phyloP scores from a whole-genome alignment of 1,140 invertebrate genomes.

The Ooceraea biroi region DNA sequence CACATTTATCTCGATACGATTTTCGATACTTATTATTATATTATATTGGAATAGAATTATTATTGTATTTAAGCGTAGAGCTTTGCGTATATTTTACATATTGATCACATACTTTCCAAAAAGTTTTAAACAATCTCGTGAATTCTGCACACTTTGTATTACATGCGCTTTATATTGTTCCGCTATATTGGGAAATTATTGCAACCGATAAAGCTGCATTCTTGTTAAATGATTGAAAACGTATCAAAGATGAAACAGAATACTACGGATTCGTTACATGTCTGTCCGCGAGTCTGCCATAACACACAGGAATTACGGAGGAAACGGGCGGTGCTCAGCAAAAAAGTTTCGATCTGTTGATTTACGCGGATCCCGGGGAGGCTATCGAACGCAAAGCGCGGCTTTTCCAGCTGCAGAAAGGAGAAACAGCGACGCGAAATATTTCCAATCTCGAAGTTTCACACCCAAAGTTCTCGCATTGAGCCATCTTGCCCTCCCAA shows the following conservation, averaged over 20 bases:
- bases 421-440: slow-evolving; percentile 65
- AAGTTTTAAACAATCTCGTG: too few relatives aligned
- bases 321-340: slow-evolving; percentile 8
- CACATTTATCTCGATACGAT: too few relatives aligned
- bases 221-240: neutral
- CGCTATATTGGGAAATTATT: too few relatives aligned
- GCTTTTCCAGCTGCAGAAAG: neutral
- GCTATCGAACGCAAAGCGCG: slow-evolving; percentile 33
- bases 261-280: neutral
- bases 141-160: neutral
- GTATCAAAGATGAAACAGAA: neutral
- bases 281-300: neutral
- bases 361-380: slow-evolving; percentile 49
- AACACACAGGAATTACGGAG: slow-evolving; percentile 27
- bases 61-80: too few relatives aligned
- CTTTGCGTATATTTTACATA: neutral
- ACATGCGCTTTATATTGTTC: too few relatives aligned
- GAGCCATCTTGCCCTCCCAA: slow-evolving; percentile 45
- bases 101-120: too few relatives aligned
- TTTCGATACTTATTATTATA: too few relatives aligned
- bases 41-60: too few relatives aligned
- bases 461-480: slow-evolving; percentile 65
- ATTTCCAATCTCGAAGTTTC: slow-evolving; percentile 74
- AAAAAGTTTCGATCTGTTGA: slow-evolving; percentile 67
- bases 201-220: neutral